Evolutionary conservation across 2,113 vertebrate genomes (phyloP).

Genomic region (Miniopterus natalensis): DNA sequence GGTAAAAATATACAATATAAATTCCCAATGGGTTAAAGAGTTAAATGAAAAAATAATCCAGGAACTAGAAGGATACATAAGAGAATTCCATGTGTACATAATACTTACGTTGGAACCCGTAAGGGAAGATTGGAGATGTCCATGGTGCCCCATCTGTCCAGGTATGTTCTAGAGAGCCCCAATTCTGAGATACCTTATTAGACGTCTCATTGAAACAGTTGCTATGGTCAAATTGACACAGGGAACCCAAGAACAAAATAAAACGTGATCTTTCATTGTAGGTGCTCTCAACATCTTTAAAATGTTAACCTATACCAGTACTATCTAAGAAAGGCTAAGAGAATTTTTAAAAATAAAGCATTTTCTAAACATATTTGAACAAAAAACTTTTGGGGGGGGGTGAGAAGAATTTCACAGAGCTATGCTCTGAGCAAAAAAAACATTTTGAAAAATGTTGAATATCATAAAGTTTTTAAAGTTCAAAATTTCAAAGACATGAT

Average conservation of each 20-base stretch:
- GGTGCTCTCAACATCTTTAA: not conserved
- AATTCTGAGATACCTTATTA: not conserved
- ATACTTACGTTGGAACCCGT: not conserved
- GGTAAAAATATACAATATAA: slow-evolving; percentile 28
- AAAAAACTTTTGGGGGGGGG: not conserved
- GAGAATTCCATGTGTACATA: not conserved
- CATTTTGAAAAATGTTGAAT: slow-evolving; percentile 1
- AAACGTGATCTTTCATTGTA: slow-evolving; percentile 4
- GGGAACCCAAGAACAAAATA: slow-evolving; percentile 30
- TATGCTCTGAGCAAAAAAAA: not conserved
- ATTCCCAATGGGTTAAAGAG: not conserved
- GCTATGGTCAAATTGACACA: not conserved
- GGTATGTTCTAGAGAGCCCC: not conserved
- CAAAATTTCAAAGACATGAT: not conserved
- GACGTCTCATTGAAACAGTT: slow-evolving; percentile 26
- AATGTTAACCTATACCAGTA: not conserved
- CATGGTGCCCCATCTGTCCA: not conserved
- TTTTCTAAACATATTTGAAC: slow-evolving; percentile 48
- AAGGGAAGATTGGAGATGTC: not conserved
- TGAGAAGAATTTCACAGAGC: slow-evolving; percentile 7
- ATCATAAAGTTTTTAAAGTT: slow-evolving; percentile 20
- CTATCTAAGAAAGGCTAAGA: not conserved
- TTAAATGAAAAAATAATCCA: not conserved
- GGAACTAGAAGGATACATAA: not conserved
- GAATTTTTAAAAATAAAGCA: not conserved